A percentile compares a stretch with the other conserved stretches of the same genome.
phyloP scores from a whole-genome alignment of 2,113 vertebrate species.

The Scalopus aquaticus region DNA sequence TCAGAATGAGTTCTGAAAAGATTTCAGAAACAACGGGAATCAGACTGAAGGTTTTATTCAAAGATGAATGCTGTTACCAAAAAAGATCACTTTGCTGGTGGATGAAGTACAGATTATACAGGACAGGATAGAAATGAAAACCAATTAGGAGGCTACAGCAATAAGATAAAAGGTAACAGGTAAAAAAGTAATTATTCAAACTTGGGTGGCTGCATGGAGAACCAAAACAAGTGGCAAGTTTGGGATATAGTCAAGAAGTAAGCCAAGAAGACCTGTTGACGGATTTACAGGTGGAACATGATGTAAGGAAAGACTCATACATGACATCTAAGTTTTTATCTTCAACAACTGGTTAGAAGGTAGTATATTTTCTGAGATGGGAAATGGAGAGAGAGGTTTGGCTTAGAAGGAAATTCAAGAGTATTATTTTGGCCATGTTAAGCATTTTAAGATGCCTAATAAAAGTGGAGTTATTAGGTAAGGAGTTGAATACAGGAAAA shows the following conservation, averaged over 20 bases:
- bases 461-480: neutral
- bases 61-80: neutral
- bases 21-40: neutral
- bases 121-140: neutral
- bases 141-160: neutral
- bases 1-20: neutral
- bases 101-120: neutral
- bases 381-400: neutral
- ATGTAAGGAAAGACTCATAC: neutral
- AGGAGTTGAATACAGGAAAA: neutral
- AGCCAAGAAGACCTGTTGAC: neutral
- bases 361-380: neutral
- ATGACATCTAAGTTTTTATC: neutral
- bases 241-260: neutral
- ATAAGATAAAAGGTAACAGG: neutral
- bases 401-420: neutral
- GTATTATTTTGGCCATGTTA: neutral
- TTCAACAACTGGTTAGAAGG: neutral
- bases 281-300: neutral
- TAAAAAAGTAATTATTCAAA: too few relatives aligned
- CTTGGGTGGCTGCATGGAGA: neutral
- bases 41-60: neutral
- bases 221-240: neutral
- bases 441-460: neutral
- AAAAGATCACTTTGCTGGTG: neutral